Evolutionary conservation across 2,888 invertebrate species (phyloP).

Genomic region (Ennomos erosarius): DNA sequence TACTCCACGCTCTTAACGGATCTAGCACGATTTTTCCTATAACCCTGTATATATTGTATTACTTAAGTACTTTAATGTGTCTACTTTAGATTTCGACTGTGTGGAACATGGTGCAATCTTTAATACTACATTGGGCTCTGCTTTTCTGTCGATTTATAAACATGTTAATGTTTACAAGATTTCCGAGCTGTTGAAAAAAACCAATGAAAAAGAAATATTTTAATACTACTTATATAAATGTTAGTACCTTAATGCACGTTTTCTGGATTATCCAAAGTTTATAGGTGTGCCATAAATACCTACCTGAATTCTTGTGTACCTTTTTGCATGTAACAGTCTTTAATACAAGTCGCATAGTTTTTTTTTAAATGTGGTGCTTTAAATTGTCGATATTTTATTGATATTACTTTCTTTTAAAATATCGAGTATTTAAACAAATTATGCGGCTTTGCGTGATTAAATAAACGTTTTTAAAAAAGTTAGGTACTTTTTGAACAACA

Average conservation of each 20-base stretch:
- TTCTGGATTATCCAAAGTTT: slow-evolving; percentile 16
- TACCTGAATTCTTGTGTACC: slow-evolving; percentile 16
- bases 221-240: slow-evolving; percentile 9
- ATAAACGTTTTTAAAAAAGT: slow-evolving; percentile 11
- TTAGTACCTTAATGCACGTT: background rate
- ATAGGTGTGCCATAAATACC: slow-evolving; percentile 32
- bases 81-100: slow-evolving; percentile 25
- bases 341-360: slow-evolving; percentile 16
- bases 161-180: slow-evolving; percentile 2
- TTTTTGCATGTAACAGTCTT: slow-evolving; percentile 8
- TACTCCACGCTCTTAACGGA: too few species aligned
- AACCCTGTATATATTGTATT: too few species aligned
- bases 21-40: too few species aligned
- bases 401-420: background rate
- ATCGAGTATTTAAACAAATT: slow-evolving; percentile 6
- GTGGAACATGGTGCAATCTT: slow-evolving; percentile 27
- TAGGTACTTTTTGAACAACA: slow-evolving; percentile 15
- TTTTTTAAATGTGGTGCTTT: slow-evolving; percentile 4
- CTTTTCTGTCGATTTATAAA: slow-evolving; percentile 4
- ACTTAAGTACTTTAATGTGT: slow-evolving; percentile 14
- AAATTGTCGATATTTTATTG: slow-evolving; percentile 5
- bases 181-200: slow-evolving; percentile 1
- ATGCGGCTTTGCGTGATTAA: slow-evolving; percentile 15
- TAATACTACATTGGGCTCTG: slow-evolving; percentile 1
- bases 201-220: slow-evolving; percentile 6